Evolutionary conservation across 2,797 vertebrate species (phyloP), one percentile per base, ranked within the genome.

Genomic region (Parauchenoglanis ngamensis): DNA sequence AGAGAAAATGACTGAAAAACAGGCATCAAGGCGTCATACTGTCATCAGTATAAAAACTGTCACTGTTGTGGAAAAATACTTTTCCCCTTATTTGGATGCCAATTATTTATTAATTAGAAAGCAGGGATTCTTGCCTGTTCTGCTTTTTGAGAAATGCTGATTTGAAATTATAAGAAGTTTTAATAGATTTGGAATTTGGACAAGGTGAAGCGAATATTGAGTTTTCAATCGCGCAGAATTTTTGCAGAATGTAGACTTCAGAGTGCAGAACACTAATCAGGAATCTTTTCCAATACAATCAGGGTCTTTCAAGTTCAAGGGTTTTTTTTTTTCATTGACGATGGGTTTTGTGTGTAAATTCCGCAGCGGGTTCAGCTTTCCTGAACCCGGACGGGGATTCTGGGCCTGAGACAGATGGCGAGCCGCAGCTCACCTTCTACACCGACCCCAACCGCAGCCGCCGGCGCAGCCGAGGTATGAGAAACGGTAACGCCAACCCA

Each of bases 351-450:
- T 95, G 90, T 96, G 92, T 95, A 93, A 94, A 93, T 95, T 89
- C 93, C 90, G 92, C 96, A 99, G 98, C 97, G 73, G 98, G 98
- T 94, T 99, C 98, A 65, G 97, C 97, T 0, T 99, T 99, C 93
- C 96, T 99, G 94, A 99, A 98, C 95, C 98, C 98, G 0, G 98
- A 99, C 72, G 98, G 98, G 61, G 98, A 99, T 92, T 99, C 98
- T 0, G 96, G 98, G 86, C 97, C 98, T 0, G 98, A 99, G 94
- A 97, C 97, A 4, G 98, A 99, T 96, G 98, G 97, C 8, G 98
- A 99, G 93, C 98, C 98, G 90, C 98, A 99, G 94, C 96, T 99
- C 94, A 97, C 98, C 91, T 99, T 99, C 95, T 99, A 99, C 95
- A 99, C 98, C 0, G 98, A 99, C 92, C 98, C 98, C 56, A 98